Conservation (phyloP, 2,113 vertebrate species). For the Myocastor coypus region DNA sequence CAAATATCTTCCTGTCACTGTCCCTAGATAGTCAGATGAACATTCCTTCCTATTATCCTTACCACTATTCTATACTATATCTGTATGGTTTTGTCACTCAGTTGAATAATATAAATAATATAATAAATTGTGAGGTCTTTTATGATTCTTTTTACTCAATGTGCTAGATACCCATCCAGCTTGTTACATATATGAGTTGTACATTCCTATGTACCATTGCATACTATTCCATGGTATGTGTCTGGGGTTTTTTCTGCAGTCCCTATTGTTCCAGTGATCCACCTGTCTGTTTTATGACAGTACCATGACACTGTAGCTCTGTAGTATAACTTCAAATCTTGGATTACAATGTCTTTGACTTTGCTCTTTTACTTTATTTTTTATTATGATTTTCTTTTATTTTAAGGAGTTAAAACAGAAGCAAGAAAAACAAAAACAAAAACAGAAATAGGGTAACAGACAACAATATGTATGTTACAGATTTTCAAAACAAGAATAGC, state of each 20-base stretch:
- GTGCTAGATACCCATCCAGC: background rate
- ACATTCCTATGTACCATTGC: conserved; percentile 22
- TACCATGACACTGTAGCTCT: background rate
- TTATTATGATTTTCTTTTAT: too few relatives aligned
- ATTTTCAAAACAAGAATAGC: too few relatives aligned
- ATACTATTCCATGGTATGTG: conserved; percentile 4
- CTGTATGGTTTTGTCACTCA: conserved; percentile 26
- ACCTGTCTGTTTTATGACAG: background rate
- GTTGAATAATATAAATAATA: conserved; percentile 22
- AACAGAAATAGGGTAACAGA: too few relatives aligned
- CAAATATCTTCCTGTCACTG: background rate
- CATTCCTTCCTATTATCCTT: background rate
- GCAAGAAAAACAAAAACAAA: too few relatives aligned
- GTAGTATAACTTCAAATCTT: background rate
- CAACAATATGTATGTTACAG: too few relatives aligned
- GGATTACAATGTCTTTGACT: background rate
- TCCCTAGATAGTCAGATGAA: background rate
- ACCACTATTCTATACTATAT: background rate
- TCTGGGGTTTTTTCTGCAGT: background rate
- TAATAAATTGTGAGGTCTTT: conserved; percentile 19
- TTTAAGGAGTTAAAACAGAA: too few relatives aligned
- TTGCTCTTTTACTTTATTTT: background rate
- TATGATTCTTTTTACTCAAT: background rate
- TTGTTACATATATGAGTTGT: background rate
- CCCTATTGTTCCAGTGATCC: background rate